These are phyloP conservation scores for Sebastes nivosus DNA, from an alignment of 2,797 vertebrate species.

Conservation along the genomic window DNA sequence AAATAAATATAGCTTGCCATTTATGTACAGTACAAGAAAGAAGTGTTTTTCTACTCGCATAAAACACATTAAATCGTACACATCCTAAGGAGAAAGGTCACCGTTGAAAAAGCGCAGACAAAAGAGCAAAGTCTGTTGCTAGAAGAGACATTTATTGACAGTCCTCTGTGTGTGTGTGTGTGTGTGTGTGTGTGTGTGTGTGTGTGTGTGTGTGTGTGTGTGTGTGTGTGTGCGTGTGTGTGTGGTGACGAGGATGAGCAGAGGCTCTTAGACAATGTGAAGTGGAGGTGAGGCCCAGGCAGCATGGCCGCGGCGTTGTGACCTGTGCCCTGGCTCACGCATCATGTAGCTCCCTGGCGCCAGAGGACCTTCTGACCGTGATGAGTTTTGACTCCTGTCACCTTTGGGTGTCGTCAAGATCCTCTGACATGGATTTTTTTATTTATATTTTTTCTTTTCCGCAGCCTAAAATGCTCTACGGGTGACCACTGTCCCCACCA, in stretches of 20 bases:
- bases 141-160: conserved; percentile 73
- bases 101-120: conserved; percentile 62
- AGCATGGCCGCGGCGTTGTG: conserved; percentile 79
- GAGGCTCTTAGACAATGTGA: conserved; percentile 79
- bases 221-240: background rate
- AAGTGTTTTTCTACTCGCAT: background rate
- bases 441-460: conserved; percentile 46
- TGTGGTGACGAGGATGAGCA: conserved; percentile 34
- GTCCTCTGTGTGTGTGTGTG: conserved; percentile 10
- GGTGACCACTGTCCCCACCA: conserved; percentile 42
- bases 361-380: conserved; percentile 84
- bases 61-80: conserved; percentile 36
- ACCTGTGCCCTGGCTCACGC: conserved; percentile 87
- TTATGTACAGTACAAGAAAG: background rate
- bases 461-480: conserved; percentile 71
- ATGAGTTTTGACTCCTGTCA: conserved; percentile 94
- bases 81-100: conserved; percentile 71
- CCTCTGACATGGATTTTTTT: conserved; percentile 59
- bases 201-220: conserved; percentile 17
- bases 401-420: conserved; percentile 85
- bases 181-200: background rate
- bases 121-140: conserved; percentile 78
- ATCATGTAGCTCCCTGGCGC: conserved; percentile 82
- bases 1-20: background rate
- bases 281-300: conserved; percentile 84